Base-by-base conservation (phyloP, 2,888 invertebrate species). In the Aspidapion aeneum region DNA sequence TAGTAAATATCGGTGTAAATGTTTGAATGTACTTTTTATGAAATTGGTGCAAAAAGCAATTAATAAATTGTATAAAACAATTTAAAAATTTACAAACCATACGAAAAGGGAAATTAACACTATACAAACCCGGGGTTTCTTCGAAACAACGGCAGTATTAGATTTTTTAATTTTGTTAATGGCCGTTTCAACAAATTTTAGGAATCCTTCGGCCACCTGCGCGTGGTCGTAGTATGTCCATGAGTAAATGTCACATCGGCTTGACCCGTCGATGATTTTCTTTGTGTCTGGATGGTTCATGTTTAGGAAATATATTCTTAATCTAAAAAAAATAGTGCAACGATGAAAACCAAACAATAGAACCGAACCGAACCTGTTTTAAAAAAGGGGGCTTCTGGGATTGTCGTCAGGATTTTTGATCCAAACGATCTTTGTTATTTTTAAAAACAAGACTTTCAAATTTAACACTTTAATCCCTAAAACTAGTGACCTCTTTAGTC, bases 241-340 rank as follows among this genome's bases (percentile, higher is more conserved):
- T n/a, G 87, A 84, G 75, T 95, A 96, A 62, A 96, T 89, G 79
- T 96, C 94, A 78, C 94, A 96, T 74, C 88, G 86, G 0, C 86
- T 82, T 1, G 86, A 87, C 50, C 87, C 88, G 62, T 93, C 93
- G 9, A 91, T 81, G 61, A 94, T 92, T 74, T 87, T 87, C 76
- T 91, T 90, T 1, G 90, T 91, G 0, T 90, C 91, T 16, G 88
- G 83, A 76, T 91, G 93, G 74, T 88, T 89, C 59, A 90, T 83
- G 0, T 97, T 97, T 60, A 98, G 78, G 1, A 98, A 82, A 68
- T 95, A 90, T 69, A 97, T 91, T 55, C 97, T 87, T 77, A 95
- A 94, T 64, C 97, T 86, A 50, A 78, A 80, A 73, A 70, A 70
- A 60, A 60, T 12, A 2, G 49, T 55, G 3, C 12, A 63, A 60